Evolutionary conservation across 53 echinoderm and acorn worm species (phyloP).

Genomic region (Hippasteria phrygiana): DNA sequence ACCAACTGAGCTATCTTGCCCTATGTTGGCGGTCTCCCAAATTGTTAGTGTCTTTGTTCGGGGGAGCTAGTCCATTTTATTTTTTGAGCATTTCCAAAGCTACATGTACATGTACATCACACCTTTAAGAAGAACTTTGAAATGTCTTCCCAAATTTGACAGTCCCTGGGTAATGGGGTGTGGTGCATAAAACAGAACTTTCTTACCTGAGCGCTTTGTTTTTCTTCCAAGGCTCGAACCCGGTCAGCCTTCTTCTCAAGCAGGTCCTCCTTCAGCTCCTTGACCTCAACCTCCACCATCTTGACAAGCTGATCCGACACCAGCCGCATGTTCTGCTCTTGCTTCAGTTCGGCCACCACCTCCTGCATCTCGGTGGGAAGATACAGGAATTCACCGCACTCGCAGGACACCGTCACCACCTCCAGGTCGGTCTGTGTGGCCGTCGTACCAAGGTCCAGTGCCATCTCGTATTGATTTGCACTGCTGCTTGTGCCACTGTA

Average conservation of each 20-base stretch:
- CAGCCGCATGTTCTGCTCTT: constrained; percentile 54
- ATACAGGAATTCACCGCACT: constrained; percentile 17
- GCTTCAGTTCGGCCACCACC: constrained; percentile 25
- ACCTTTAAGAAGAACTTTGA: no score
- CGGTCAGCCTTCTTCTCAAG: constrained; percentile 34
- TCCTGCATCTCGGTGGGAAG: constrained; percentile 13
- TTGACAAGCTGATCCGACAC: constrained; percentile 60
- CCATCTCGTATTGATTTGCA: constrained; percentile 34
- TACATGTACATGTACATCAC: no score
- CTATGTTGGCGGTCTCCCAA: no score
- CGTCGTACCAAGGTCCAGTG: neutral
- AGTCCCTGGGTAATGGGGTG: no score
- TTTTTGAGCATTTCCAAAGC: no score
- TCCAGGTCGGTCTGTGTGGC: constrained; percentile 44
- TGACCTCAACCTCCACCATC: constrained; percentile 60
- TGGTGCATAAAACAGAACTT: neutral
- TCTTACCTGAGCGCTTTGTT: constrained; percentile 53
- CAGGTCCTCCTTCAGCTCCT: constrained; percentile 55
- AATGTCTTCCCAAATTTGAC: no score
- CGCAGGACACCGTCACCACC: neutral
- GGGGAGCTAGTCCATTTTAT: no score
- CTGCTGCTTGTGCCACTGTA: neutral
- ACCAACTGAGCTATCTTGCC: no score
- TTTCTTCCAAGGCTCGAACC: constrained; percentile 31
- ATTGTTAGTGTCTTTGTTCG: no score